Conservation (phyloP, 2,888 invertebrate genomes). For the Cephus spinipes region DNA sequence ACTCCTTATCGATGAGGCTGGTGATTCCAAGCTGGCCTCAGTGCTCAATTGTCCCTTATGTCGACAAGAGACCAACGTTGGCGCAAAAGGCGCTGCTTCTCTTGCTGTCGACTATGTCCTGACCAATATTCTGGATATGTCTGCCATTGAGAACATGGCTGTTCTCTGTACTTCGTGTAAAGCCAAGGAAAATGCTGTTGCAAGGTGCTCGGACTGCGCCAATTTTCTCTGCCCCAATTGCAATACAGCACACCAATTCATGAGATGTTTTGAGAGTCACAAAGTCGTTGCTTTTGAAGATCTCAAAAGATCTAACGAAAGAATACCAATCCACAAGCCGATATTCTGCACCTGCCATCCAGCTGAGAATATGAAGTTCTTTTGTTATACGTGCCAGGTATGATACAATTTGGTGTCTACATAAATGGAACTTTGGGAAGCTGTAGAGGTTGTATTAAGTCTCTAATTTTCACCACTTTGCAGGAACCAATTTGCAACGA, state of each 20-base stretch:
- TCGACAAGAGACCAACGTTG: conserved; percentile 86
- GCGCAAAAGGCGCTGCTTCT: conserved; percentile 80
- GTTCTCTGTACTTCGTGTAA: conserved; percentile 92
- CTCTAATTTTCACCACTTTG: no score
- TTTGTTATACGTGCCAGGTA: conserved; percentile 85
- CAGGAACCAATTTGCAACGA: conserved; percentile 89
- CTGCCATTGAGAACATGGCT: conserved; percentile 79
- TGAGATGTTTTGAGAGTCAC: conserved; percentile 97
- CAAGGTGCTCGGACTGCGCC: conserved; percentile 94
- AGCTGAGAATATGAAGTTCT: conserved; percentile 87
- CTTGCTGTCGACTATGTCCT: conserved; percentile 89
- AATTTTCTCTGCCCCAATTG: conserved; percentile 94
- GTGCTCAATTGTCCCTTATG: conserved; percentile 83
- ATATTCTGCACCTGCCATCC: conserved; percentile 86
- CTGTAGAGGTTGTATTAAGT: no score
- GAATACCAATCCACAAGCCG: conserved; percentile 89
- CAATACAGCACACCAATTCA: conserved; percentile 95
- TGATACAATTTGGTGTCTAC: neutral
- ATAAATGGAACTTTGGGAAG: neutral
- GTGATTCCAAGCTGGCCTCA: conserved; percentile 75
- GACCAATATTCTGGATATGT: conserved; percentile 86
- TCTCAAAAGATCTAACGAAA: conserved; percentile 81
- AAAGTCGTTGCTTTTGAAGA: conserved; percentile 91
- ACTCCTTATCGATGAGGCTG: conserved; percentile 78
- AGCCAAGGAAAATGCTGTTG: conserved; percentile 93